phyloP scores from a whole-genome alignment of 2,113 vertebrate genomes.

The Takifugu bimaculatus region DNA sequence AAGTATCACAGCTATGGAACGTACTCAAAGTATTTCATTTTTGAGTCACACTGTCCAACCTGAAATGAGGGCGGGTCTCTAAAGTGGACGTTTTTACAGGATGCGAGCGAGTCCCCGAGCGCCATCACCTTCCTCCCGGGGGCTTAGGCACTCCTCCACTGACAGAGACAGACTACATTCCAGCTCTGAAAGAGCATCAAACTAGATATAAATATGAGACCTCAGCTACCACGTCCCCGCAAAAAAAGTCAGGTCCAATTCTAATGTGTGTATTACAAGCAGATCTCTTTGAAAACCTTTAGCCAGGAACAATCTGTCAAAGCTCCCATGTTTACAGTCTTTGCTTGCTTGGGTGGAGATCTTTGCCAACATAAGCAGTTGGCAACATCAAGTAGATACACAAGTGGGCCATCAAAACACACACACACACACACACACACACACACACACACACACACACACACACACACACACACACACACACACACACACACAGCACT shows the following conservation, averaged over 20 bases:
- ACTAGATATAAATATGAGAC: background rate
- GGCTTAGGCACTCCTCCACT: conserved; percentile 85
- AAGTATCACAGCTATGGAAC: background rate
- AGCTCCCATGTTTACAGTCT: conserved; percentile 34
- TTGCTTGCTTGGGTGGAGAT: conserved; percentile 26
- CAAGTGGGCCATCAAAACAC: conserved; percentile 13
- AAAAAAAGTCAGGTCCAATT: background rate
- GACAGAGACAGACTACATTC: conserved; percentile 78
- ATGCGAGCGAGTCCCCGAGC: conserved; percentile 61
- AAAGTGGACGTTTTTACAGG: conserved; percentile 65
- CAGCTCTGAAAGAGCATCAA: conserved; percentile 39
- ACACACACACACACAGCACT: conserved; percentile 3
- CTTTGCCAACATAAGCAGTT: conserved; percentile 32
- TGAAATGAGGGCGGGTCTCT: conserved; percentile 85
- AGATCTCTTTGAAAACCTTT: conserved; percentile 27
- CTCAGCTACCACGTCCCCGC: too few species aligned
- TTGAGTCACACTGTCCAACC: conserved; percentile 62
- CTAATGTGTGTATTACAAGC: conserved; percentile 22
- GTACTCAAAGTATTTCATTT: background rate
- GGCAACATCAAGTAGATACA: conserved; percentile 20
- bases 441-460: conserved; percentile 8
- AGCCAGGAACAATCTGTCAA: conserved; percentile 23
- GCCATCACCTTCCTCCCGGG: conserved; percentile 86
- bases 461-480: conserved; percentile 2
- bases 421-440: conserved; percentile 1